A percentile compares a stretch with the other conserved stretches of the same genome.
These are phyloP conservation scores for Leptatherina wallacei DNA, from an alignment of 2,797 vertebrate genomes.

Conservation along the genomic window DNA sequence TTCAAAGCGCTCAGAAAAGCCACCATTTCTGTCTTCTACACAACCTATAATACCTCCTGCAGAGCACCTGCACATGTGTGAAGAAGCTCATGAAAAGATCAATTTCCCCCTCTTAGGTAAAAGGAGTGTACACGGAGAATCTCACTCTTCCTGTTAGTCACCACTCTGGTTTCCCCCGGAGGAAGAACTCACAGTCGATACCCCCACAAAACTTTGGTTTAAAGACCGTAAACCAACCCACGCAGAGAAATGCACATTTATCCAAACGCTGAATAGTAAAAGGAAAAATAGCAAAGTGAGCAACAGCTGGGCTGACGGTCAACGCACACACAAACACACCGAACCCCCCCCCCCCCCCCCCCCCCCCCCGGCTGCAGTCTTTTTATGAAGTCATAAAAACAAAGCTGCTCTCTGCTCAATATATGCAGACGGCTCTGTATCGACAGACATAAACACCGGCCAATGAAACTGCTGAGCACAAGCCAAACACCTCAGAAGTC, in stretches of 20 bases:
- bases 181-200: conserved; percentile 46
- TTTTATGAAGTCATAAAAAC: conserved; percentile 60
- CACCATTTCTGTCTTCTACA: too few species aligned
- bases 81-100: conserved; percentile 33
- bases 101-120: conserved; percentile 5
- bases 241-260: neutral
- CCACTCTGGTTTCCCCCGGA: conserved; percentile 27
- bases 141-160: conserved; percentile 4
- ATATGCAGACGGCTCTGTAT: conserved; percentile 48
- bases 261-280: neutral
- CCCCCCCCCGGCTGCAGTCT: conserved; percentile 24
- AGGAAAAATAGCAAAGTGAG: neutral
- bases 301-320: neutral
- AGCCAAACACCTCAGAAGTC: conserved; percentile 42
- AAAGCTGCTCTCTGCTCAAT: conserved; percentile 44
- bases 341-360: conserved; percentile 18
- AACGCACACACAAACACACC: conserved; percentile 11
- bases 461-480: conserved; percentile 52
- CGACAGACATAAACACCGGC: conserved; percentile 51
- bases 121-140: conserved; percentile 2
- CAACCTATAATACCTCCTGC: too few species aligned
- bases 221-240: conserved; percentile 13
- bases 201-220: conserved; percentile 8
- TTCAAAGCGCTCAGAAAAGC: too few species aligned
- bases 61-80: neutral